Base-by-base conservation (phyloP, 1,140 invertebrate genomes). In the Rhyacophila brunnea region DNA sequence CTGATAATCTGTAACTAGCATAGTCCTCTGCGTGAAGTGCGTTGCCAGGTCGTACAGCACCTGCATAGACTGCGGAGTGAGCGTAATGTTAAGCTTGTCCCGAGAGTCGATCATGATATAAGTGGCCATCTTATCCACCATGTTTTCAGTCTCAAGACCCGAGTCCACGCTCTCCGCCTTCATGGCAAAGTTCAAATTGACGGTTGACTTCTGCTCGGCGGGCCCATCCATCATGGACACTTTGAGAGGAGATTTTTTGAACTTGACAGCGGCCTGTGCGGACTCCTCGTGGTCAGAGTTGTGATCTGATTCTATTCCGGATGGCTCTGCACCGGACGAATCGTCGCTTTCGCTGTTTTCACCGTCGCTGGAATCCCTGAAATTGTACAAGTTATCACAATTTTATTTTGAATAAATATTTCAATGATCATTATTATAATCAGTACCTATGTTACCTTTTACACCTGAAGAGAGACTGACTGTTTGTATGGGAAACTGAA, bases 261-360 rank as follows among this genome's bases (percentile, higher is more conserved):
- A 58, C 34, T 65, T 65, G 1, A 47, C 48, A 11, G 38, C 35
- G 7, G 52, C 45, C 58, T 70, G 68, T 3, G 58, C 17, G 55
- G 67, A 66, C 19, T 61, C 38, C 44, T 68, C 67, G 15, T 73
- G 69, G 23, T 80, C 78, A 5, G 73, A 70, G 9, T 69, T 66
- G 34, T 67, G 80, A 71, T 75, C 83, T 64, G 53, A 69, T 48
- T 74, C 75, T 40, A 74, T 74, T 42, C 73, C 60, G 11, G 64
- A 65, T 6, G 79, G 80, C 62, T 87, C 86, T 35, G 81, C 83
- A 15, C 83, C 83, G 59, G 85, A 87, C 0, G 85, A 87, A 48
- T 85, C 85, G 38, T 87, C 87, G 11, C 83, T 84, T 57, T 87
- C 85, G 66, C 85, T 89, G 23, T 81, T 79, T 66, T 90, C 88